phyloP scores from a whole-genome alignment of 2,113 vertebrate genomes.

The Coptodon rendalli region DNA sequence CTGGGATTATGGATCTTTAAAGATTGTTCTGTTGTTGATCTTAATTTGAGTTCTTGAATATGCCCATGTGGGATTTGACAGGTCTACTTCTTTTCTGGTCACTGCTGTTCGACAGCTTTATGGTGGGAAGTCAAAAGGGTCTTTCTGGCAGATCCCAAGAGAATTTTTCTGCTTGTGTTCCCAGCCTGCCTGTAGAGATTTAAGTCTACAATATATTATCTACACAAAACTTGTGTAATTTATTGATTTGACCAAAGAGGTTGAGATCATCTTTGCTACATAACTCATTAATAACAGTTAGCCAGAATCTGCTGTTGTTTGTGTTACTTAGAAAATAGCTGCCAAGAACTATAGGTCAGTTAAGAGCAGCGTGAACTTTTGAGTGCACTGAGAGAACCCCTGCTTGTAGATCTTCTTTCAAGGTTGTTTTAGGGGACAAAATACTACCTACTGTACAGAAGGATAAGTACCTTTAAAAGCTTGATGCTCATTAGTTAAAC shows the following conservation, averaged over 20 bases:
- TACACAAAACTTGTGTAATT: not conserved
- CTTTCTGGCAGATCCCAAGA: not conserved
- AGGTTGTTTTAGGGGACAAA: not conserved
- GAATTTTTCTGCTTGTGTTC: not conserved
- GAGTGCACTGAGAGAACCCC: not conserved
- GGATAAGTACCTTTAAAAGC: not conserved
- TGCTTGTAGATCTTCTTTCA: not conserved
- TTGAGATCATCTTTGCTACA: not conserved
- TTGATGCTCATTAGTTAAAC: not conserved
- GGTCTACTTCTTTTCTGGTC: not conserved
- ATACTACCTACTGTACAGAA: not conserved
- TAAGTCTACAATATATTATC: not conserved
- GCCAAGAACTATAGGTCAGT: not conserved
- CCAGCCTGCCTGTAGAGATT: not conserved
- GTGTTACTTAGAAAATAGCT: not conserved
- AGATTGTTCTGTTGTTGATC: not conserved
- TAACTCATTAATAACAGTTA: not conserved
- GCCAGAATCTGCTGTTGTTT: not conserved
- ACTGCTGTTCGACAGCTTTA: not conserved
- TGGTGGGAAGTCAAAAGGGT: not conserved
- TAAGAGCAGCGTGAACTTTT: not conserved
- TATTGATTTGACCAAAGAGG: not conserved
- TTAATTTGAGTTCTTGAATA: not conserved
- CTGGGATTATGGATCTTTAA: not conserved
- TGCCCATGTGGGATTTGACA: not conserved